Percentiles rank a stretch among this genome's conserved stretches.
These are phyloP conservation scores for Podarcis siculus DNA, from an alignment of 2,797 vertebrate genomes.

Conservation along the genomic window DNA sequence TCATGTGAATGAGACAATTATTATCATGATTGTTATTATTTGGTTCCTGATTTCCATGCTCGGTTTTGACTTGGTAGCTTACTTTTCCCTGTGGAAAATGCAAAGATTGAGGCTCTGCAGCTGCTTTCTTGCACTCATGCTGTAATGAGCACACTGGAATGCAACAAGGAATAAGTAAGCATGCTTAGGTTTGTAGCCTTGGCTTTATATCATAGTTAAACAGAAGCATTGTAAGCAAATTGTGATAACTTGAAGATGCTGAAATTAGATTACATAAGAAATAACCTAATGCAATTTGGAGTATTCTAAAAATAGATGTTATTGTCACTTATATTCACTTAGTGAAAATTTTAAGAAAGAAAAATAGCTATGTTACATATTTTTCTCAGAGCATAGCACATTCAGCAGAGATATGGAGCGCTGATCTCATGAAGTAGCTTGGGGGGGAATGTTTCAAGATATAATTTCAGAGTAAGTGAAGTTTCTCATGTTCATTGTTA, in stretches of 20 bases:
- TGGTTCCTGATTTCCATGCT: neutral
- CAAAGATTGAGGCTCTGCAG: neutral
- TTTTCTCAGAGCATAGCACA: neutral
- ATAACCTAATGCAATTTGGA: neutral
- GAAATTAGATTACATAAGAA: neutral
- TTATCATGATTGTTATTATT: neutral
- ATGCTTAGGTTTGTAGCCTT: neutral
- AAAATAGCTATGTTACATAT: neutral
- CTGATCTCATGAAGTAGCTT: neutral
- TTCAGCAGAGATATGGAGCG: neutral
- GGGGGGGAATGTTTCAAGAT: neutral
- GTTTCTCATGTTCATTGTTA: conserved; percentile 21
- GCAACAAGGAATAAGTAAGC: neutral
- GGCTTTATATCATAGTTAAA: neutral
- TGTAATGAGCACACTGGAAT: neutral
- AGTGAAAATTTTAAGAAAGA: neutral
- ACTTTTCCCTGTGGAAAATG: neutral
- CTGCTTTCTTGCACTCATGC: neutral
- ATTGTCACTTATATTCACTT: neutral
- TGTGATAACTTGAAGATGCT: conserved; percentile 1
- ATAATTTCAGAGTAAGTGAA: conserved; percentile 40
- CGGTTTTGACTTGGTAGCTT: neutral
- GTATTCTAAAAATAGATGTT: neutral
- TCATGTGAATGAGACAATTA: neutral
- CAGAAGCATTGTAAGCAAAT: neutral